A percentile compares a stretch with the other conserved stretches of the same genome.
These are phyloP conservation scores for Acrocephalus arundinaceus DNA, from an alignment of 2,113 vertebrate genomes.

Conservation along the genomic window DNA sequence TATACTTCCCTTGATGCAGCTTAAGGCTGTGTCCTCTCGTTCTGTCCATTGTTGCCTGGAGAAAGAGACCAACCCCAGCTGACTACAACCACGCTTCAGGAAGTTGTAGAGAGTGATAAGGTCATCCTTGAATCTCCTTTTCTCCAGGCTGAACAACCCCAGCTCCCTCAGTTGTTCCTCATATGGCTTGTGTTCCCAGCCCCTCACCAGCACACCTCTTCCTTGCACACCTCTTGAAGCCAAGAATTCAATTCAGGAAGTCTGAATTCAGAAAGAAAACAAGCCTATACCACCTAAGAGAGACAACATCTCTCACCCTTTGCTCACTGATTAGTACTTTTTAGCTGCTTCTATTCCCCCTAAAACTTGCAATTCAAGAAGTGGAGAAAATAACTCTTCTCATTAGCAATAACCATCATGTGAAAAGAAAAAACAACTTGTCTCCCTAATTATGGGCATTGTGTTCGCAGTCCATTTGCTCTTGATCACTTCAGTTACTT, in stretches of 20 bases:
- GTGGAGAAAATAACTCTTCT: not conserved
- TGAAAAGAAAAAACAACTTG: not conserved
- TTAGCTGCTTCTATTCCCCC: not conserved
- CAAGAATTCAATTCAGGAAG: not conserved
- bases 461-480: not conserved
- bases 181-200: too few species aligned
- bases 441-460: constrained; percentile 39
- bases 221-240: not conserved
- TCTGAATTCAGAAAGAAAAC: not conserved
- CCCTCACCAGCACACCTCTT: too few species aligned
- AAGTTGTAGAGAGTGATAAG: too few species aligned
- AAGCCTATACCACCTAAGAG: not conserved
- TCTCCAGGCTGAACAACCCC: too few species aligned
- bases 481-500: constrained; percentile 21
- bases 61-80: too few species aligned
- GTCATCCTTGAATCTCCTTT: too few species aligned
- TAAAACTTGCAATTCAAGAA: not conserved
- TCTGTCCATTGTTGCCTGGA: too few species aligned
- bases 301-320: not conserved
- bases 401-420: not conserved
- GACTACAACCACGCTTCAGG: too few species aligned
- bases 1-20: too few species aligned
- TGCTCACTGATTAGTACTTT: not conserved
- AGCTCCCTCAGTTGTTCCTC: too few species aligned
- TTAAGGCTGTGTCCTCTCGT: too few species aligned